A percentile compares a stretch with the other conserved stretches of the same genome.
Evolutionary conservation across 2,113 vertebrate species (phyloP).

Genomic region (Echinops telfairi): DNA sequence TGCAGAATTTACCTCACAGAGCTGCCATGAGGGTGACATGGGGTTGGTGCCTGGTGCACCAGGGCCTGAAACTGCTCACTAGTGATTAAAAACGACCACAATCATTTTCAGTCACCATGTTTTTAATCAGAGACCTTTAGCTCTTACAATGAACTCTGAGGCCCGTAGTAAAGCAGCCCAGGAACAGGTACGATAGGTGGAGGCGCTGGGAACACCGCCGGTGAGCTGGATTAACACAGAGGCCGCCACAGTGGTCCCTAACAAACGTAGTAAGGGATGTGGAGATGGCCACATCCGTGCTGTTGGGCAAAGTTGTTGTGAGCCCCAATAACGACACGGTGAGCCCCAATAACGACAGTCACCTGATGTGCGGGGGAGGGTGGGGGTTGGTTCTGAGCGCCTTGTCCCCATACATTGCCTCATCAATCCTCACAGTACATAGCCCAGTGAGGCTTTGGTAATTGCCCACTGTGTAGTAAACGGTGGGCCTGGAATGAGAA

Average conservation of each 20-base stretch:
- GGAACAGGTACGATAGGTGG: too few relatives aligned
- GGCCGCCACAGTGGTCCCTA: neutral
- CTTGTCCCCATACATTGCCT: fast-evolving
- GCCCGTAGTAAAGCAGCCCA: too few relatives aligned
- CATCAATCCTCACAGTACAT: neutral
- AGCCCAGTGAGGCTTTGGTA: fast-evolving
- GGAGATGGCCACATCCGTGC: neutral
- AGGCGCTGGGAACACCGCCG: neutral
- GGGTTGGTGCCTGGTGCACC: too few relatives aligned
- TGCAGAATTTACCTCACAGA: neutral
- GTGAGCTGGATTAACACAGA: neutral
- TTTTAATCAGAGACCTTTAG: neutral
- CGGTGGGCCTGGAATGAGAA: neutral
- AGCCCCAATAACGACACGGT: neutral
- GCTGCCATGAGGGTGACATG: neutral
- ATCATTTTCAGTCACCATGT: neutral
- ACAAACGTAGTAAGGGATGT: neutral
- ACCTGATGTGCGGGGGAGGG: neutral
- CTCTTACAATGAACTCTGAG: too few relatives aligned
- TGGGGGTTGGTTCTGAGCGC: neutral
- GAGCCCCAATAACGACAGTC: neutral
- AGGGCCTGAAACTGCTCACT: neutral
- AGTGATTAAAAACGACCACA: neutral
- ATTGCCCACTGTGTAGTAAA: fast-evolving
- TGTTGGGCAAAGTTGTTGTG: neutral